Evolutionary conservation across 2,113 vertebrate species (phyloP).

Genomic region (Arothron firmamentum): DNA sequence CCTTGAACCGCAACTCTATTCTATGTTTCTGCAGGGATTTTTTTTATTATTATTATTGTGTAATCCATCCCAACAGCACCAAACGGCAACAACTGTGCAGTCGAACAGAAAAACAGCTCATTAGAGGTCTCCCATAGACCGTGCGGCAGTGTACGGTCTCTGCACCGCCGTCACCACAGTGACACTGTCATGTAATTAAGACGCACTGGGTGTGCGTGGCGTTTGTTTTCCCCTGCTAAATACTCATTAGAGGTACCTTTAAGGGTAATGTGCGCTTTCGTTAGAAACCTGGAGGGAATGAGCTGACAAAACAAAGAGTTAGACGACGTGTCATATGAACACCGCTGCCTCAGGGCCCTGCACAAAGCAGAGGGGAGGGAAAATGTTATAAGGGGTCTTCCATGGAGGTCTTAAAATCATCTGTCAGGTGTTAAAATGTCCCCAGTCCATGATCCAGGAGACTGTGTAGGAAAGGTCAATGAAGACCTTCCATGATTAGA

Average conservation of each 20-base stretch:
- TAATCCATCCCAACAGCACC: constrained; percentile 36
- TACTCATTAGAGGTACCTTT: constrained; percentile 71
- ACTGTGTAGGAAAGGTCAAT: too few relatives aligned
- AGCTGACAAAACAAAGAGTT: constrained; percentile 55
- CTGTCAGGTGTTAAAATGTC: too few relatives aligned
- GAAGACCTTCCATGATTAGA: too few relatives aligned
- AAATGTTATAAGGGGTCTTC: too few relatives aligned
- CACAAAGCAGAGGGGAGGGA: background rate
- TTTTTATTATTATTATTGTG: constrained; percentile 3
- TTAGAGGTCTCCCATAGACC: constrained; percentile 57
- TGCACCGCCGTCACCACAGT: constrained; percentile 65
- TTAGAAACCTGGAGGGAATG: constrained; percentile 57
- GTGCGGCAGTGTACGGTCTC: constrained; percentile 46
- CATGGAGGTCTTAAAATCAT: background rate
- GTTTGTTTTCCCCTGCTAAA: constrained; percentile 64
- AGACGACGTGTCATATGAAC: constrained; percentile 31
- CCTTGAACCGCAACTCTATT: background rate
- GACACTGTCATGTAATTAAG: constrained; percentile 68
- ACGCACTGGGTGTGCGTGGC: constrained; percentile 53
- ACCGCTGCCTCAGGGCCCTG: constrained; percentile 17
- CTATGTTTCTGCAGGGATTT: background rate
- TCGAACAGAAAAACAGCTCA: constrained; percentile 70
- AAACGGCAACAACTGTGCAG: constrained; percentile 38
- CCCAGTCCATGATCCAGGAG: background rate
- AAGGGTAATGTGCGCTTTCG: constrained; percentile 64